Evolutionary conservation across 2,113 vertebrate genomes (phyloP).

Genomic region (Datnioides undecimradiatus): DNA sequence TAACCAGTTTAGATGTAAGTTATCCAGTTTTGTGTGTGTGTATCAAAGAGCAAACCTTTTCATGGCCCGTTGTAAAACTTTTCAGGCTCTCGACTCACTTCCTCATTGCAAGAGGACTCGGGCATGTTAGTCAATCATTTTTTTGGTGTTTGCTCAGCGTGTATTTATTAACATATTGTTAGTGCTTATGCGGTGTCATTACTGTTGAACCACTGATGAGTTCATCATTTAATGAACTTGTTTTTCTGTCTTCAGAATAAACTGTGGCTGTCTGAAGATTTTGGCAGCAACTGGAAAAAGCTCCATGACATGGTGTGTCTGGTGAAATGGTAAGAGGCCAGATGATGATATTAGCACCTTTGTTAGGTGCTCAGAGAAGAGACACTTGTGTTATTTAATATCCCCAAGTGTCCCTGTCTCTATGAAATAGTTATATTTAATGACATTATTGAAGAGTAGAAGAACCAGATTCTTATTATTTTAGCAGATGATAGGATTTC

Average conservation of each 20-base stretch:
- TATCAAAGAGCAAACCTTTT: background rate
- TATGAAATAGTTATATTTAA: background rate
- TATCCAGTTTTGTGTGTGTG: background rate
- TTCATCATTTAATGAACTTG: background rate
- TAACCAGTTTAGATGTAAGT: background rate
- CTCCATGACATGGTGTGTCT: conserved; percentile 90
- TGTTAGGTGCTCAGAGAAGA: background rate
- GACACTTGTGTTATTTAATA: background rate
- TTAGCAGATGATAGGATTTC: conserved; percentile 1
- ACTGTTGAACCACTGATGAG: background rate
- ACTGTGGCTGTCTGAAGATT: conserved; percentile 92
- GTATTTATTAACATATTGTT: conserved; percentile 29
- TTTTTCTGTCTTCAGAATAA: conserved; percentile 83
- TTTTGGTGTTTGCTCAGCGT: conserved; percentile 24
- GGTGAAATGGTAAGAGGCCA: conserved; percentile 91
- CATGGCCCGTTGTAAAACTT: conserved; percentile 10
- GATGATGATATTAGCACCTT: background rate
- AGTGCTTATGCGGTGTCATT: background rate
- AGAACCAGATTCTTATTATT: background rate
- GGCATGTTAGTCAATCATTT: conserved; percentile 17
- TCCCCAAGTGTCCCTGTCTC: background rate
- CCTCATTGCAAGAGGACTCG: background rate
- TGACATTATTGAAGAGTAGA: background rate
- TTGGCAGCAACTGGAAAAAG: conserved; percentile 89
- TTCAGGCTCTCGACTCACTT: background rate